Conservation (phyloP, 2,797 vertebrate genomes). For the Pteropus rufus region DNA sequence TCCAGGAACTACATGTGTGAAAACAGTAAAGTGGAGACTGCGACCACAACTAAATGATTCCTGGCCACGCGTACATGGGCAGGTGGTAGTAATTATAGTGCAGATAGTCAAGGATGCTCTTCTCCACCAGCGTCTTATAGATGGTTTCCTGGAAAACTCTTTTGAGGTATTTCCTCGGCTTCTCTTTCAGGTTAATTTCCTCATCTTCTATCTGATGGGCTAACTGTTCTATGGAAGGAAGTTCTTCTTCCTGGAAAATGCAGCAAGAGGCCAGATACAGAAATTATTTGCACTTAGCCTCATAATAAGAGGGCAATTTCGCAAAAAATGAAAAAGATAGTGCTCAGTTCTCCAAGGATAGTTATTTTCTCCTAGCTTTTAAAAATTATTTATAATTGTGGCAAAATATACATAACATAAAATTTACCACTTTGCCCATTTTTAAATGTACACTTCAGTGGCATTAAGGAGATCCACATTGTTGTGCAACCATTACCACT, state of each 20-base stretch:
- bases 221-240: constrained; percentile 75
- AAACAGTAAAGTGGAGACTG: background rate
- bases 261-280: background rate
- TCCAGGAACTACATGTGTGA: background rate
- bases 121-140: constrained; percentile 80
- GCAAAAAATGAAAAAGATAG: background rate
- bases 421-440: background rate
- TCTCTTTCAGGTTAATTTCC: constrained; percentile 67
- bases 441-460: background rate
- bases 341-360: background rate
- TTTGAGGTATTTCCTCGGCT: constrained; percentile 70
- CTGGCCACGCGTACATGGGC: constrained; percentile 88
- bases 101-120: constrained; percentile 85
- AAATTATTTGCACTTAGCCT: background rate
- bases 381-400: background rate
- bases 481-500: background rate
- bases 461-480: background rate
- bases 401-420: background rate
- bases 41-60: constrained; percentile 66
- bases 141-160: constrained; percentile 67
- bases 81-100: constrained; percentile 89
- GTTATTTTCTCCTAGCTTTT: background rate
- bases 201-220: constrained; percentile 74
- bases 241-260: constrained; percentile 67
- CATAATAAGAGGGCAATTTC: background rate